Percentiles rank a stretch among this genome's conserved stretches.
Evolutionary conservation across 2,797 vertebrate species (phyloP).

Genomic region (Taenioides sp.): DNA sequence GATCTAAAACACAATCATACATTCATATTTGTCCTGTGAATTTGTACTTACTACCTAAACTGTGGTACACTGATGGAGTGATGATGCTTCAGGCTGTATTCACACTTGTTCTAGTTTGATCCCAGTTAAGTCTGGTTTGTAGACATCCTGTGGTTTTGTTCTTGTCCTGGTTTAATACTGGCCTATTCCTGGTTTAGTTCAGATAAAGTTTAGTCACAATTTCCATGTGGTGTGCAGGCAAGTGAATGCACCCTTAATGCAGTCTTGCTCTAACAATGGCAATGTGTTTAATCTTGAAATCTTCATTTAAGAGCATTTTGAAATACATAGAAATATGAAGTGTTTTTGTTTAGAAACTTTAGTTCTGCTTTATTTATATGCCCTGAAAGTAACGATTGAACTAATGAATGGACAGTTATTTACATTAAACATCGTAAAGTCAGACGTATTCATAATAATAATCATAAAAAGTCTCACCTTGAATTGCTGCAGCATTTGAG

Average conservation of each 20-base stretch:
- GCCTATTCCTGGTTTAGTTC: no score
- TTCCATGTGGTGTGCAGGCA: no score
- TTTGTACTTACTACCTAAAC: not conserved
- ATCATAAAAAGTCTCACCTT: slow-evolving; percentile 37
- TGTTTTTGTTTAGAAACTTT: not conserved
- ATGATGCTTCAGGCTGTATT: no score
- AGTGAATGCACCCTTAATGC: no score
- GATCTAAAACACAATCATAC: not conserved
- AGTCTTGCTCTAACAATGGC: no score
- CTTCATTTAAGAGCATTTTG: not conserved
- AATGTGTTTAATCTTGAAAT: not conserved
- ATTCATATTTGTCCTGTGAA: not conserved
- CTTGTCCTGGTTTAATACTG: not conserved
- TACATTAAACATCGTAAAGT: no score
- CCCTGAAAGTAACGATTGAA: not conserved
- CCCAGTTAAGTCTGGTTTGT: not conserved
- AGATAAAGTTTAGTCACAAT: no score
- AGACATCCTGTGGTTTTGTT: not conserved
- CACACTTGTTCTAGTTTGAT: not conserved
- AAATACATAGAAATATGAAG: no score
- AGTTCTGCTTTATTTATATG: not conserved
- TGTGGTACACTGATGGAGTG: no score
- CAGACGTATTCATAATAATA: not conserved
- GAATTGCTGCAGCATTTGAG: slow-evolving; percentile 23
- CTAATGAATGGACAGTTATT: not conserved